Base-by-base conservation (phyloP, 1,140 invertebrate species). In the Amyelois transitella region DNA sequence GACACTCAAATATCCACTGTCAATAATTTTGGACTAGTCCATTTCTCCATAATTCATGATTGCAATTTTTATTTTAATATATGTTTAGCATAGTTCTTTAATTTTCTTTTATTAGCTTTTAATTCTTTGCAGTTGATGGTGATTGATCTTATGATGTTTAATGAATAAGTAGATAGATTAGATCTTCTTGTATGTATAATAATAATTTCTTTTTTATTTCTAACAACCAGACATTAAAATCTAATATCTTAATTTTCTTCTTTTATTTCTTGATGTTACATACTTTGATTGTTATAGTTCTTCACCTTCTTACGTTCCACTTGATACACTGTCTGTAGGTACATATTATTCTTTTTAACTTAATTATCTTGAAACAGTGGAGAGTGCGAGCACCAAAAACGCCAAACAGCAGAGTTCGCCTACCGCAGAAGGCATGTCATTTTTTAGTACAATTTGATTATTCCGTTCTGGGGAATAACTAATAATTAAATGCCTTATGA, bases 381-480 rank as follows among this genome's bases (percentile, higher is more conserved):
- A 67, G 25, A 73, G 69, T 24, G 68, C 55, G 58, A 52, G 71
- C 51, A 53, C 56, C 52, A 72, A 67, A 66, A 51, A 68, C 59
- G 59, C 51, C 43, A 66, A 66, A 47, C 61, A 58, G 74, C 67
- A 77, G 64, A 66, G 43, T 28, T 53, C 57, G 51, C 54, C 47
- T 59, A 64, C 44, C 20, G 53, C 56, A 6, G 66, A 72, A 82
- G 79, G 79, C 79, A 82, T 71, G 79, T 75, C 51, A 7, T 17
- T 21, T 48, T 48, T 19, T n/a, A 21, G 18, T 48, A 21, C n/a
- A 21, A 21, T 48, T 48, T 48, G 6, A 10, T 48, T n/a, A n/a
- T n/a, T n/a, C n/a, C n/a, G 45, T 48, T 8, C 8, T 12, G 5
- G 20, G 19, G 19, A 48, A 21, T 21, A 22, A 21, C 20, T 1